These are phyloP conservation scores for Seriola quinqueradiata DNA, from an alignment of 2,113 vertebrate species.

Conservation along the genomic window DNA sequence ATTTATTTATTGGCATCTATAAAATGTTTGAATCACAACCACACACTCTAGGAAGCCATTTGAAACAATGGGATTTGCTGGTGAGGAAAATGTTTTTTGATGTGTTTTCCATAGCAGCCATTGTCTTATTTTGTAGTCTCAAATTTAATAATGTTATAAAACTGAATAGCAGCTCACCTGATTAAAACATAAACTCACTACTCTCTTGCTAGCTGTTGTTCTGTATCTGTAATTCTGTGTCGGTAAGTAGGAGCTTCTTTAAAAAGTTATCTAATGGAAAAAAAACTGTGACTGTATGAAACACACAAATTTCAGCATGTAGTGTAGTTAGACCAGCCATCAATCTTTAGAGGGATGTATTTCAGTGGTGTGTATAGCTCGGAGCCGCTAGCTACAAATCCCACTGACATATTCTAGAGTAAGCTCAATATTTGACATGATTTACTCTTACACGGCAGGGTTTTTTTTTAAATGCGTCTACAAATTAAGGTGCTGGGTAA, in stretches of 20 bases:
- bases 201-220: background rate
- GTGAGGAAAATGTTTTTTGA: too few species aligned
- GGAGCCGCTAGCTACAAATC: constrained; percentile 13
- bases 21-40: too few species aligned
- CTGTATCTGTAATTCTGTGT: background rate
- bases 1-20: background rate
- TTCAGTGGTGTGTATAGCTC: background rate
- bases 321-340: background rate
- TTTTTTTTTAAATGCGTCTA: background rate
- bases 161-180: background rate
- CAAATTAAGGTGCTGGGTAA: background rate
- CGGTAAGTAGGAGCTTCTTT: background rate
- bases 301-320: background rate
- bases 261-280: background rate
- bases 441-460: background rate
- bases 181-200: background rate
- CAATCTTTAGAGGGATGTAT: background rate
- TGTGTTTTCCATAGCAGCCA: too few species aligned
- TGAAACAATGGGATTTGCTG: too few species aligned
- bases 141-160: background rate
- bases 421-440: constrained; percentile 1
- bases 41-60: too few species aligned
- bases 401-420: background rate
- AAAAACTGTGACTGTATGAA: background rate
- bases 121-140: background rate